These are phyloP conservation scores for Aviceda subcristata DNA, from an alignment of 2,113 vertebrate genomes.

Conservation along the genomic window DNA sequence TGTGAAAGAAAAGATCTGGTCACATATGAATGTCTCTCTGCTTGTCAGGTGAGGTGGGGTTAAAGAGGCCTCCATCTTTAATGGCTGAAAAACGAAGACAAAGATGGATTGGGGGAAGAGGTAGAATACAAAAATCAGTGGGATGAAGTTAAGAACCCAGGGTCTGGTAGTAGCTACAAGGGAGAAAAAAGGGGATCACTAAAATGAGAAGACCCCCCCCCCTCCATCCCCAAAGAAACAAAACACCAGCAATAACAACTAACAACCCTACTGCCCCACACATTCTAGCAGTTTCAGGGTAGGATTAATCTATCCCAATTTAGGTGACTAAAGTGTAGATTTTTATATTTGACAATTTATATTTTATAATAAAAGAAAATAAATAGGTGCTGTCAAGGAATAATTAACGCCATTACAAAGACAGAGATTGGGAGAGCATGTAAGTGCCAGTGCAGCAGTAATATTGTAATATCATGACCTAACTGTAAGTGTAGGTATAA, in stretches of 20 bases:
- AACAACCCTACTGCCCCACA: background rate
- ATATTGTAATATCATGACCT: background rate
- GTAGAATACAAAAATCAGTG: background rate
- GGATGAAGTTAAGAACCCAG: background rate
- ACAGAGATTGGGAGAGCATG: accelerated
- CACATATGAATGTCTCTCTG: background rate
- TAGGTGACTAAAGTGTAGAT: background rate
- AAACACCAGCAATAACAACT: background rate
- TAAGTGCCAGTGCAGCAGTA: background rate
- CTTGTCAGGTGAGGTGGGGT: background rate
- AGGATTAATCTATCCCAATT: background rate
- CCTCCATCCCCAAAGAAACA: background rate
- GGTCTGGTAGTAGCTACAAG: background rate
- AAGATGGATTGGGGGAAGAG: background rate
- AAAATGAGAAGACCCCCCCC: accelerated
- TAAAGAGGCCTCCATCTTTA: background rate
- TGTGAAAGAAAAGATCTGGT: background rate
- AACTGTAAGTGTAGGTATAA: background rate
- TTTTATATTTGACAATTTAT: background rate
- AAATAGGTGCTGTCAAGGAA: background rate
- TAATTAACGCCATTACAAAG: background rate
- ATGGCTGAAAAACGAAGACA: background rate
- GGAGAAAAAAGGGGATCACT: background rate
- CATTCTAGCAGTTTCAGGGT: background rate
- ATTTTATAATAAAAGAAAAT: background rate